Evolutionary conservation across 2,113 vertebrate species (phyloP), one percentile per base, ranked within the genome.

Genomic region (Leptosomus discolor): DNA sequence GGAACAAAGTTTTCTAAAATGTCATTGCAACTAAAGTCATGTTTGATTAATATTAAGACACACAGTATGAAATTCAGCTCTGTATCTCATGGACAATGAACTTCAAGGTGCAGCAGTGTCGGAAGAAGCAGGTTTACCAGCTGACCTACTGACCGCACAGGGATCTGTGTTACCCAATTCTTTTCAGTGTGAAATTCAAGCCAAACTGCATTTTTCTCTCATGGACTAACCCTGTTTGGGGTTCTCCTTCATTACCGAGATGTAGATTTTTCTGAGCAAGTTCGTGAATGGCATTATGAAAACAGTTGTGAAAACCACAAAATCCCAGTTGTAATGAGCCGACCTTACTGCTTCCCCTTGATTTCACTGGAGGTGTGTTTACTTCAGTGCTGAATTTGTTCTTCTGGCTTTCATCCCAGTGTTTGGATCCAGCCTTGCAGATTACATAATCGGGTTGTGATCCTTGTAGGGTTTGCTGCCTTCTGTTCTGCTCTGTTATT

Each of bases 301-400:
- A 95, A 65, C 2, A 15, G 73, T 15, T 57, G 68, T 81, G 85
- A 90, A 92, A 95, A 45, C 37, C 46, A 81, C 43, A 63, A 54
- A 83, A 70, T 84, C 82, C 43, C 78, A 79, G 69, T 32, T 46
- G 14, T 54, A 89, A 94, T 57, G 53, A 77, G 89, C 53, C 65
- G 70, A 94, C 86, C 91, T 87, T 71, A 57, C 57, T 77, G 30
- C 67, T 54, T 87, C 88, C 69, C 32, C 36, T 61, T n/a, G 45
- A 63, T 80, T 89, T 77, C 88, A 92, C 34, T 48, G 64, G 92
- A 96, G 95, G 94, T 95, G 92, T 81, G 73, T 77, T 94, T 92
- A 92, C 68, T 89, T 90, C 39, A 5, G 56, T 27, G 65, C 57
- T 69, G 81, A 76, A 39, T 97, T 85, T 84, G n/a, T 88, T 85